Conservation (phyloP, 2,888 invertebrate species). For the Diarsia dahlii region DNA sequence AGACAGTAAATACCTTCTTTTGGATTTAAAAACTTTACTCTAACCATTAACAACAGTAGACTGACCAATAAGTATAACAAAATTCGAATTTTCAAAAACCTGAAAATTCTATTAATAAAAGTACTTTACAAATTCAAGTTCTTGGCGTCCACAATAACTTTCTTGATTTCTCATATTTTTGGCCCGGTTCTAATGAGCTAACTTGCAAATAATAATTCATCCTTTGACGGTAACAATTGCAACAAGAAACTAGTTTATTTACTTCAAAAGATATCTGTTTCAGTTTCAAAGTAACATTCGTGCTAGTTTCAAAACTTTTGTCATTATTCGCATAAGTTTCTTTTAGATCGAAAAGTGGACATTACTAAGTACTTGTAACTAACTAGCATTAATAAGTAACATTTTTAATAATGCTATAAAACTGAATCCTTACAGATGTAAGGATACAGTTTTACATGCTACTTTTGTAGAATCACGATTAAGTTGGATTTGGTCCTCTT, state of each 20-base stretch:
- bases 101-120: neutral
- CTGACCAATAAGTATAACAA: neutral
- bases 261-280: conserved; percentile 32
- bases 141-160: neutral
- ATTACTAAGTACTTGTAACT: conserved; percentile 2
- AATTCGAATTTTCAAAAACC: neutral
- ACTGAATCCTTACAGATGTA: no score
- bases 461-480: no score
- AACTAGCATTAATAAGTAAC: neutral
- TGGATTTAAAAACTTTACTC: no score
- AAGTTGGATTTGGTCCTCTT: no score
- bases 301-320: conserved; percentile 31
- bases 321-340: conserved; percentile 42
- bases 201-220: conserved; percentile 18
- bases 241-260: conserved; percentile 30
- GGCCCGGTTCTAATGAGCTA: neutral
- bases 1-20: no score
- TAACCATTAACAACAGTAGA: no score
- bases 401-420: no score
- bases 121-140: neutral
- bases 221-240: conserved; percentile 28
- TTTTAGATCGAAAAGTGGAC: conserved; percentile 7
- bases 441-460: no score
- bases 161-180: conserved; percentile 2
- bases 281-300: conserved; percentile 18